A percentile compares a stretch with the other conserved stretches of the same genome.
phyloP scores from a whole-genome alignment of 1,140 invertebrate genomes.

The Muscidifurax raptorellus region DNA sequence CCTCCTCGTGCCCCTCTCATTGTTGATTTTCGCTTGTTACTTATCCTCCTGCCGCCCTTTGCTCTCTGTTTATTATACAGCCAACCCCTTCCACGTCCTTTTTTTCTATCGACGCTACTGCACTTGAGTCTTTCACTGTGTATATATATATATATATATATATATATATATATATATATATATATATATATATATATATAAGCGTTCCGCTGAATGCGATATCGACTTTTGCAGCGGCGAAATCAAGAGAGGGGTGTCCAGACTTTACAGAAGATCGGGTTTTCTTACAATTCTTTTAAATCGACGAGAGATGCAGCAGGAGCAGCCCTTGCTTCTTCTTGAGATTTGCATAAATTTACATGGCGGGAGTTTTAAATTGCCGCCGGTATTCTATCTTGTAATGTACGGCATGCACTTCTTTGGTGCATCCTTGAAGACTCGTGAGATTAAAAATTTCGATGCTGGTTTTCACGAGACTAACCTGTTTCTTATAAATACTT shows the following conservation, averaged over 20 bases:
- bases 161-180: too few species aligned
- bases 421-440: background rate
- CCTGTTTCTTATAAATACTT: background rate
- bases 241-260: background rate
- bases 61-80: background rate
- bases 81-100: conserved; percentile 1
- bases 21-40: background rate
- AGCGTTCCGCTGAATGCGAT: background rate
- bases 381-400: background rate
- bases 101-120: background rate
- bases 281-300: conserved; percentile 4
- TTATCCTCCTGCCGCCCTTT: background rate
- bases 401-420: background rate
- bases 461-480: background rate
- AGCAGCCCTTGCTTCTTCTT: background rate
- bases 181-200: too few species aligned
- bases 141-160: too few species aligned
- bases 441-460: background rate
- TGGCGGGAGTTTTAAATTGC: background rate
- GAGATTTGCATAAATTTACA: conserved; percentile 21
- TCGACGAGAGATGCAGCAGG: background rate
- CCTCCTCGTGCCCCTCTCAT: background rate
- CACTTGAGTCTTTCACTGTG: background rate
- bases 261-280: background rate
- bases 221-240: conserved; percentile 13